Base-by-base conservation (phyloP, 2,888 invertebrate species). In the Gnatocerus cornutus region DNA sequence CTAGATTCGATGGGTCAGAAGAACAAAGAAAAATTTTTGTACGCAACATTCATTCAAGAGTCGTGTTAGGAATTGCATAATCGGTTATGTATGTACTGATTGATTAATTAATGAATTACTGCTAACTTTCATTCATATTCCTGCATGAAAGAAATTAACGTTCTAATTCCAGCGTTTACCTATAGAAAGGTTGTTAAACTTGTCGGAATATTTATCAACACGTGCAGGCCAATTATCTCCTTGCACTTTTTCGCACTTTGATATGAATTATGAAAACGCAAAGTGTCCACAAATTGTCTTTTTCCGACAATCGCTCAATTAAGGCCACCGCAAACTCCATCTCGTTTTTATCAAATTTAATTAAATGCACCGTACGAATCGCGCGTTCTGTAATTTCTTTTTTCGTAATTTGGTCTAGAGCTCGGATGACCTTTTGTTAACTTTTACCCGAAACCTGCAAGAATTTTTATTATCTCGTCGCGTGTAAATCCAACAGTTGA, bases 151-250 rank as follows among this genome's bases (percentile, higher is more conserved):
- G 66, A 66, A 66, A 66, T 13, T 29, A 8, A 16, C 48, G 59
- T 59, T 67, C 67, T 41, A 59, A 52, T 66, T 66, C 46, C 13
- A 66, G 21, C 41, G 63, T 62, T 62, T 62, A 50, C 55, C 53
- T 10, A 68, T 21, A 68, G 74, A 74, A 71, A 74, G 72, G 74
- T 72, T 72, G 72, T 69, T 72, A 69, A 69, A 74, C 74, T 62
- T 64, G 72, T 21, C 63, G 46, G 48, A 56, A 58, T 48, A 41
- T 53, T 65, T 65, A 65, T 65, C 64, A 46, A 65, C 46, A 65
- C 64, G 45, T 55, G 64, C 53, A 53, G 43, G 21, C 16, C 37
- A 61, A 61, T 61, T 61, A 61, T 39, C 37, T 8, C 4, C 14
- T 6, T 12, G 12, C n/a, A 12, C 21, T 58, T 58, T 41, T 29